A percentile compares a stretch with the other conserved stretches of the same genome.
Evolutionary conservation across 2,888 invertebrate genomes (phyloP).

Genomic region (Troides aeacus): DNA sequence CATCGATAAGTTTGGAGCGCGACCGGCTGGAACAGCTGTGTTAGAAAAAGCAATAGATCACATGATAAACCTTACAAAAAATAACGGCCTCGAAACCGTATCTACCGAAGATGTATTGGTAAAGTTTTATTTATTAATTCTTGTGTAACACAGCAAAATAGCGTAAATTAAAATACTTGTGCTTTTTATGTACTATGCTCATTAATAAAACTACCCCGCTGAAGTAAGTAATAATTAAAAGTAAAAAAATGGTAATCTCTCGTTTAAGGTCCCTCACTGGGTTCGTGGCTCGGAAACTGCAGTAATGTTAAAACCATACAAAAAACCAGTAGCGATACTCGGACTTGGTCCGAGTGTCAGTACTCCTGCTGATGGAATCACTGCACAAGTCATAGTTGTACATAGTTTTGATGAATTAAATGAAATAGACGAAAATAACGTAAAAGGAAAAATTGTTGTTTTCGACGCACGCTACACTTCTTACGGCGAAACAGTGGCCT

Average conservation of each 20-base stretch:
- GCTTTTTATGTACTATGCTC: background rate
- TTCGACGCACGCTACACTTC: conserved; percentile 82
- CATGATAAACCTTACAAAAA: conserved; percentile 65
- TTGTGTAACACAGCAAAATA: background rate
- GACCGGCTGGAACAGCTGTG: conserved; percentile 79
- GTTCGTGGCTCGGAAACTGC: conserved; percentile 83
- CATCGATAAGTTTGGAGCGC: conserved; percentile 80
- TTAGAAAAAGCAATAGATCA: conserved; percentile 84
- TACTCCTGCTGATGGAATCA: conserved; percentile 84
- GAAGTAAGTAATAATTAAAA: too few relatives aligned
- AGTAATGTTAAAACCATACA: conserved; percentile 80
- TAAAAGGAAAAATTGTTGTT: conserved; percentile 86
- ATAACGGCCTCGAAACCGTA: conserved; percentile 72
- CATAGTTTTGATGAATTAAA: conserved; percentile 84
- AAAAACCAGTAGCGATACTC: conserved; percentile 81
- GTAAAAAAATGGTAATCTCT: background rate
- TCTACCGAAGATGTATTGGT: conserved; percentile 83
- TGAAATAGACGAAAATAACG: conserved; percentile 60
- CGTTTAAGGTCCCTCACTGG: conserved; percentile 62
- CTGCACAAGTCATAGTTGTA: conserved; percentile 85
- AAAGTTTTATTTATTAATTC: conserved; percentile 25
- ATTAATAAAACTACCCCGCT: too few relatives aligned
- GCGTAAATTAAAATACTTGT: background rate
- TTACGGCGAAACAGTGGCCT: conserved; percentile 84
- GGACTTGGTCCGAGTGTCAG: conserved; percentile 85